These are phyloP conservation scores for Oasisia sp. DNA, from an alignment of 2,888 invertebrate species.

Conservation along the genomic window DNA sequence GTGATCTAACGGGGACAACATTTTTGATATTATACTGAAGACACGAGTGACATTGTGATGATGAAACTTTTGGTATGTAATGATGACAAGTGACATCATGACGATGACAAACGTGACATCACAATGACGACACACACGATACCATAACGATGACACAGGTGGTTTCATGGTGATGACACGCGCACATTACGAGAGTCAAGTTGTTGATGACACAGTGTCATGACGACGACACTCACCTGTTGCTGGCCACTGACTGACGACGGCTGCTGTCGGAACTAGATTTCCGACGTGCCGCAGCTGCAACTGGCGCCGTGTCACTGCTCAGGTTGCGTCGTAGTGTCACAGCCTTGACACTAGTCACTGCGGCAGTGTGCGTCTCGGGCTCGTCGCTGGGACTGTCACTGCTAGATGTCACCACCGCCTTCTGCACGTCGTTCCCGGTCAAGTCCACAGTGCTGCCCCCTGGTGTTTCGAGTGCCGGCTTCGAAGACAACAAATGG, in stretches of 20 bases:
- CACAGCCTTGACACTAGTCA: not conserved
- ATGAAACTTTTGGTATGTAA: too few relatives aligned
- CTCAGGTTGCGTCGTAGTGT: not conserved
- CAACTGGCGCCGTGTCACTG: not conserved
- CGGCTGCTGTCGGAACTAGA: not conserved
- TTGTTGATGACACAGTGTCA: not conserved
- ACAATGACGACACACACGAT: too few relatives aligned
- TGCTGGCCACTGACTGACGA: not conserved
- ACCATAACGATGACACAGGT: not conserved
- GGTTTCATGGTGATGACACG: not conserved
- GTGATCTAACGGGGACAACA: too few relatives aligned
- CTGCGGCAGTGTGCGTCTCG: not conserved
- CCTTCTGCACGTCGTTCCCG: not conserved
- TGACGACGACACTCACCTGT: not conserved
- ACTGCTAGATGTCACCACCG: not conserved
- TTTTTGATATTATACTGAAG: not conserved
- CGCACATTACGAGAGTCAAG: not conserved
- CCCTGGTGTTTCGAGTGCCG: not conserved
- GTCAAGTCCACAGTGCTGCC: not conserved
- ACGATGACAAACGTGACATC: too few relatives aligned
- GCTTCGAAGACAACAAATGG: not conserved
- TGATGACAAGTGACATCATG: too few relatives aligned
- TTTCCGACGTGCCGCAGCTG: not conserved
- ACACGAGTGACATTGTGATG: not conserved
- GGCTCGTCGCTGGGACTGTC: not conserved